Evolutionary conservation across 2,888 invertebrate species (phyloP).

Genomic region (Fissipunctia ypsillon): DNA sequence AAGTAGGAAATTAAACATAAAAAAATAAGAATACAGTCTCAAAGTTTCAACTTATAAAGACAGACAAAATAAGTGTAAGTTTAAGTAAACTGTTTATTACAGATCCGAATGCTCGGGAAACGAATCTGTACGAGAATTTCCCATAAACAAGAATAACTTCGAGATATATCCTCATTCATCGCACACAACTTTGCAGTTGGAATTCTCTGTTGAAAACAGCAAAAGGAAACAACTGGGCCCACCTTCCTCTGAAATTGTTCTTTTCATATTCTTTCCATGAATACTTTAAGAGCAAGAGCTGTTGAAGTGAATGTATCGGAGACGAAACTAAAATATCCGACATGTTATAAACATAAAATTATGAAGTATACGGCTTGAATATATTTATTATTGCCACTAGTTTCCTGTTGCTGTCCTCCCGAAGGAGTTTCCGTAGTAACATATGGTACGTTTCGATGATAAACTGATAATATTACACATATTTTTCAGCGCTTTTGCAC

Average conservation of each 20-base stretch:
- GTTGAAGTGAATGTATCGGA: slow-evolving; percentile 16
- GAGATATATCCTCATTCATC: slow-evolving; percentile 39
- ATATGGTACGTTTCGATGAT: slow-evolving; percentile 41
- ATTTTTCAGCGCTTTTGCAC: slow-evolving; percentile 31
- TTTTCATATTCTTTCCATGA: slow-evolving; percentile 21
- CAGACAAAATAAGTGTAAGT: slow-evolving; percentile 41
- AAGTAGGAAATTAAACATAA: slow-evolving; percentile 2
- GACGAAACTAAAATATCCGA: slow-evolving; percentile 21
- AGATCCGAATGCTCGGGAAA: slow-evolving; percentile 35
- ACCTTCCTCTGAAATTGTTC: slow-evolving; percentile 29
- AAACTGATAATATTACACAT: slow-evolving; percentile 45
- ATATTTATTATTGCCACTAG: slow-evolving; percentile 35
- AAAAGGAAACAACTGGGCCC: slow-evolving; percentile 32
- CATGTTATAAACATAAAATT: slow-evolving; percentile 38
- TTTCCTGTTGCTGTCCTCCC: slow-evolving; percentile 45
- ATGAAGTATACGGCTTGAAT: slow-evolving; percentile 40
- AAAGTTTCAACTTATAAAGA: slow-evolving; percentile 26
- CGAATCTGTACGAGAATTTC: slow-evolving; percentile 39
- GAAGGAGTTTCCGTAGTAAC: slow-evolving; percentile 35
- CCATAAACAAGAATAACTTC: slow-evolving; percentile 48
- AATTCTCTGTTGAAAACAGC: slow-evolving; percentile 39
- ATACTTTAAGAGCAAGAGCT: slow-evolving; percentile 19
- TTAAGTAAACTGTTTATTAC: slow-evolving; percentile 49
- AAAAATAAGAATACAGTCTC: slow-evolving; percentile 10
- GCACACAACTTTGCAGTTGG: slow-evolving; percentile 34